These are phyloP conservation scores for Phaonia tiefii DNA, from an alignment of 2,888 invertebrate species.

Conservation along the genomic window DNA sequence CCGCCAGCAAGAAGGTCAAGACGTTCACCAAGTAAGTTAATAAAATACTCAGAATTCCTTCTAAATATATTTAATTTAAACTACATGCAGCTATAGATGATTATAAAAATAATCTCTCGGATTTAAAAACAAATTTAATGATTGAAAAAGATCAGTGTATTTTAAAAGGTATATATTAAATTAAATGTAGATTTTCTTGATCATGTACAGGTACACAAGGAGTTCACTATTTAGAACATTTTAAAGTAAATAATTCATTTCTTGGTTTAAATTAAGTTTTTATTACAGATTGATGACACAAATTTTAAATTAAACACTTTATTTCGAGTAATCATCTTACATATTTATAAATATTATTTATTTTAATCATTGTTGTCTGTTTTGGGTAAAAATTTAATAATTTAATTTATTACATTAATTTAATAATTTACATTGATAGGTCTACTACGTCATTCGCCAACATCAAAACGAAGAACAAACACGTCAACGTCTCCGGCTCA, in stretches of 20 bases:
- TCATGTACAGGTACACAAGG: neutral
- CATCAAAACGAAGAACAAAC: conserved; percentile 72
- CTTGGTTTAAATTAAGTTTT: too few relatives aligned
- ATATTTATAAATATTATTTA: neutral
- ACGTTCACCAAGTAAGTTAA: conserved; percentile 77
- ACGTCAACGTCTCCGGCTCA: conserved; percentile 74
- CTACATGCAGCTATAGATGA: conserved; percentile 30
- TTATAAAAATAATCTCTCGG: conserved; percentile 34
- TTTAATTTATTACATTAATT: too few relatives aligned
- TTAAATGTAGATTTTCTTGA: conserved; percentile 8
- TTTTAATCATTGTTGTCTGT: too few relatives aligned
- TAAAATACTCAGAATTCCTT: neutral
- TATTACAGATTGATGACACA: too few relatives aligned
- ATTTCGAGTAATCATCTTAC: too few relatives aligned
- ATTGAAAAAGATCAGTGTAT: conserved; percentile 20
- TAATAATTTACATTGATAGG: conserved; percentile 59
- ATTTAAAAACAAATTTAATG: conserved; percentile 27
- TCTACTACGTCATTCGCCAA: conserved; percentile 72
- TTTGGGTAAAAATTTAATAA: too few relatives aligned
- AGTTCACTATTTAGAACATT: too few relatives aligned
- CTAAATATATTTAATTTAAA: conserved; percentile 20
- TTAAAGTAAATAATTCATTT: too few relatives aligned
- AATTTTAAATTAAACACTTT: too few relatives aligned
- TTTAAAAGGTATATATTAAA: conserved; percentile 28
- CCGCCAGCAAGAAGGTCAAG: conserved; percentile 74